Conservation (phyloP, 1,140 invertebrate genomes). For the Elymnias hypermnestra region DNA sequence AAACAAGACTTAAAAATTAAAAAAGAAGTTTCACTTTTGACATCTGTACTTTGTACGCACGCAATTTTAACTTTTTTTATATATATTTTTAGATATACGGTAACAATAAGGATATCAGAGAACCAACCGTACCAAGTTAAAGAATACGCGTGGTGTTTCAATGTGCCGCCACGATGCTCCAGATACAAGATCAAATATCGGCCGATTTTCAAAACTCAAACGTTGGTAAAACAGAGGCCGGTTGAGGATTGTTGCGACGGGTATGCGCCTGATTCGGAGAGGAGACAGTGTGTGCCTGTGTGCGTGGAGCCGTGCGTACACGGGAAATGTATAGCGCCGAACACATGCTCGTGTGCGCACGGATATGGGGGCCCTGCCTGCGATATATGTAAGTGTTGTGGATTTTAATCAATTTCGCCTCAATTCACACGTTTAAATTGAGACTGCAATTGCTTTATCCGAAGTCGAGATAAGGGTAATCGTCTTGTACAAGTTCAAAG, state of each 20-base stretch:
- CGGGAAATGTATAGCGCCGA: slow-evolving; percentile 89
- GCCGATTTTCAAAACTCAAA: slow-evolving; percentile 83
- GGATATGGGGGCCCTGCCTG: slow-evolving; percentile 93
- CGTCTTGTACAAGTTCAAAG: neutral
- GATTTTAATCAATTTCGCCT: slow-evolving; percentile 10
- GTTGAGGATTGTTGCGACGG: slow-evolving; percentile 89
- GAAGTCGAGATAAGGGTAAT: neutral
- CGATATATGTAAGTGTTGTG: slow-evolving; percentile 91
- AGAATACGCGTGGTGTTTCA: slow-evolving; percentile 88
- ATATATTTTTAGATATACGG: slow-evolving; percentile 79
- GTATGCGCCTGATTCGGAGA: slow-evolving; percentile 80
- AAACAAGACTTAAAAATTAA: no score
- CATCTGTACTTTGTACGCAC: no score
- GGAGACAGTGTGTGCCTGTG: slow-evolving; percentile 84
- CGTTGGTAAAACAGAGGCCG: slow-evolving; percentile 82
- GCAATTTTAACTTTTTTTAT: no score
- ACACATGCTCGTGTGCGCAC: slow-evolving; percentile 89
- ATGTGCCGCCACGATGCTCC: slow-evolving; percentile 89
- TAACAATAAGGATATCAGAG: slow-evolving; percentile 84
- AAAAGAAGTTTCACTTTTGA: no score
- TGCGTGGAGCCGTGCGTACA: slow-evolving; percentile 89
- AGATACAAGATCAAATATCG: slow-evolving; percentile 88
- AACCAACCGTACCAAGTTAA: slow-evolving; percentile 88
- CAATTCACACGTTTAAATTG: slow-evolving; percentile 8
- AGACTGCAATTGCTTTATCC: slow-evolving; percentile 3